phyloP scores from a whole-genome alignment of 2,113 vertebrate species.

The Notiomystis cincta region DNA sequence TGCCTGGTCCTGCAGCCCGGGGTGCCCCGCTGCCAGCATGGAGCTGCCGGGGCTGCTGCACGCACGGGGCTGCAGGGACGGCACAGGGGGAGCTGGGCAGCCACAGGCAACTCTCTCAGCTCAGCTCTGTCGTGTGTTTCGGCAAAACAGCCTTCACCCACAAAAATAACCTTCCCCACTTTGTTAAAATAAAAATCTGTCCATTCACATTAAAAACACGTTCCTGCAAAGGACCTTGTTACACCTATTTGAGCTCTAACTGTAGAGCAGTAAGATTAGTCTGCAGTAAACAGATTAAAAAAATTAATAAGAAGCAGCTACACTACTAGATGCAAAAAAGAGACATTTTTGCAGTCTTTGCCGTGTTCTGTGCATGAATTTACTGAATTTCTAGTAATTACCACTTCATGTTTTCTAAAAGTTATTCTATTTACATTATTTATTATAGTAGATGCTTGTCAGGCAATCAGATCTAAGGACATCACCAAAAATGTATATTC shows the following conservation, averaged over 20 bases:
- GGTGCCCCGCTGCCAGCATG: slow-evolving; percentile 47
- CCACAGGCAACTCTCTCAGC: not conserved
- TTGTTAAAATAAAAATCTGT: not conserved
- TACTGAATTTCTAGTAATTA: not conserved
- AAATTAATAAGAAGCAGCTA: not conserved
- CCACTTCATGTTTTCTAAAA: not conserved
- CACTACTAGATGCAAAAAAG: not conserved
- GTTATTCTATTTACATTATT: slow-evolving; percentile 18
- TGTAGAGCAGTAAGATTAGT: not conserved
- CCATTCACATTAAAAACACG: not conserved
- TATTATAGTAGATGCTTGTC: slow-evolving; percentile 15
- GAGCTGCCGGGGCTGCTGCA: slow-evolving; percentile 22
- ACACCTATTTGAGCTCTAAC: not conserved
- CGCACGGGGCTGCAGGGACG: not conserved
- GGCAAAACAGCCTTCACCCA: not conserved
- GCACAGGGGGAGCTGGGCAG: not conserved
- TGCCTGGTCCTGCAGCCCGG: slow-evolving; percentile 49
- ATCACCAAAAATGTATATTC: slow-evolving; percentile 11
- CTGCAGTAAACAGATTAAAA: not conserved
- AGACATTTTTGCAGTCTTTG: slow-evolving; percentile 5
- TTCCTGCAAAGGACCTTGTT: not conserved
- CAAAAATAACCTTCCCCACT: not conserved
- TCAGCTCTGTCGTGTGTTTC: not conserved
- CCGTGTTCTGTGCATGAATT: not conserved
- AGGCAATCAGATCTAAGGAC: slow-evolving; percentile 8